Evolutionary conservation across 1,140 invertebrate genomes (phyloP).

Genomic region (Aradophagus sp.): DNA sequence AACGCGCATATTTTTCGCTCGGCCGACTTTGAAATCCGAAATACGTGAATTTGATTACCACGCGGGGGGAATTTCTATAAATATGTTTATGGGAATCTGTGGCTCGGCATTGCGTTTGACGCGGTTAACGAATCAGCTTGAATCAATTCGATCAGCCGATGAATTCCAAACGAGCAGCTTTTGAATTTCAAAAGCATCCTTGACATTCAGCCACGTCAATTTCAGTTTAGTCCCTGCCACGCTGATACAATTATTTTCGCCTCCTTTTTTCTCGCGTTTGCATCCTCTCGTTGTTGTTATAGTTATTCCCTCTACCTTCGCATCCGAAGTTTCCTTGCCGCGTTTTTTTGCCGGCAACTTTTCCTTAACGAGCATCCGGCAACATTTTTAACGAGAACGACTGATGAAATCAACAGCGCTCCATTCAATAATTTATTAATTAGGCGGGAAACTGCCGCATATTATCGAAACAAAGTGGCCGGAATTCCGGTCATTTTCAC

Average conservation of each 20-base stretch:
- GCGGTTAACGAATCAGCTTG: conserved; percentile 32
- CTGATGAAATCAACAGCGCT: too few relatives aligned
- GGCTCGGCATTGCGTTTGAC: conserved; percentile 11
- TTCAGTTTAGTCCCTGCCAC: too few relatives aligned
- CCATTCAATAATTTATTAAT: too few relatives aligned
- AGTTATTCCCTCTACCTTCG: too few relatives aligned
- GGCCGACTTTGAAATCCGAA: conserved; percentile 31
- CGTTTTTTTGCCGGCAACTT: too few relatives aligned
- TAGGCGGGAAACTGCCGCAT: too few relatives aligned
- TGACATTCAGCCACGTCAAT: neutral
- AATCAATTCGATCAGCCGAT: conserved; percentile 6
- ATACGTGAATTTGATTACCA: conserved; percentile 45
- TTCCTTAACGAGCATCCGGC: too few relatives aligned
- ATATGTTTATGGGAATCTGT: conserved; percentile 30
- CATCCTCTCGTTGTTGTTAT: too few relatives aligned
- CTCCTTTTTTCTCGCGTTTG: too few relatives aligned
- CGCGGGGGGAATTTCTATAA: conserved; percentile 32
- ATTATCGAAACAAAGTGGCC: conserved; percentile 24
- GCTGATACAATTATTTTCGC: too few relatives aligned
- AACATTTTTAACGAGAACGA: too few relatives aligned
- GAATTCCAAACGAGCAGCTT: conserved; percentile 7
- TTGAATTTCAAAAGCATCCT: conserved; percentile 13
- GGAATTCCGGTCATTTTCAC: conserved; percentile 49
- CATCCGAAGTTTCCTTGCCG: too few relatives aligned
- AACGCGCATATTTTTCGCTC: conserved; percentile 29